Base-by-base conservation (phyloP, 2,888 invertebrate genomes). In the Gibbula magus region DNA sequence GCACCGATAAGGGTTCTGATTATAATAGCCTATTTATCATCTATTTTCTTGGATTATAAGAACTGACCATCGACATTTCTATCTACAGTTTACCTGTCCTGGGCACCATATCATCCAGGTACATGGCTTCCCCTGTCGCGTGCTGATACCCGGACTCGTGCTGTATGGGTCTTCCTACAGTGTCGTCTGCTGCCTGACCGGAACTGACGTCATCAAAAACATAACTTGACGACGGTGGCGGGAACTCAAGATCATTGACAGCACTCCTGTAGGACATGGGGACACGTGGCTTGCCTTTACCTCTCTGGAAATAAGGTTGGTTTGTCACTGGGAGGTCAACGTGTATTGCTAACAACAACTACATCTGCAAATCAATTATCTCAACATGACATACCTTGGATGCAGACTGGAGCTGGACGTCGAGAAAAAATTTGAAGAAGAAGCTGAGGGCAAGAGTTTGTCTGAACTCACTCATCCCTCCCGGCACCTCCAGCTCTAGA, bases 81-180 rank as follows among this genome's bases (percentile, higher is more conserved):
- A n/a, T n/a, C n/a, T n/a, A n/a, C n/a, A n/a, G n/a, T n/a, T 77
- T 25, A 70, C 78, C 20, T 53, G 20, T 67, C 83, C 94, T 94
- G 67, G 92, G 93, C 0, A 97, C 97, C 86, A 97, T 95, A 90
- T 98, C 98, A 90, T 97, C 97, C 86, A 96, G 96, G 91, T 97
- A 98, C 78, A 96, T 94, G 0, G 98, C 98, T 94, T 98, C 98
- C 1, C 98, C 94, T 0, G 97, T 96, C 0, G 96, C 96, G 93
- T 98, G 98, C 90, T 97, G 97, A 70, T 94, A 94, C 0, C 96
- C 97, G 10, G 97, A 96, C 73, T 94, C 93, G 89, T 98, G 98
- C 0, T 96, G 94, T 75, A 96, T 93, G 0, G 97, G 96, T 79
- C 96, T 94, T 0, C 97, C 97, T 29, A 98, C 95, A 22, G 96